Conservation (phyloP, 2,888 invertebrate species). For the Uloborus plumipes region DNA sequence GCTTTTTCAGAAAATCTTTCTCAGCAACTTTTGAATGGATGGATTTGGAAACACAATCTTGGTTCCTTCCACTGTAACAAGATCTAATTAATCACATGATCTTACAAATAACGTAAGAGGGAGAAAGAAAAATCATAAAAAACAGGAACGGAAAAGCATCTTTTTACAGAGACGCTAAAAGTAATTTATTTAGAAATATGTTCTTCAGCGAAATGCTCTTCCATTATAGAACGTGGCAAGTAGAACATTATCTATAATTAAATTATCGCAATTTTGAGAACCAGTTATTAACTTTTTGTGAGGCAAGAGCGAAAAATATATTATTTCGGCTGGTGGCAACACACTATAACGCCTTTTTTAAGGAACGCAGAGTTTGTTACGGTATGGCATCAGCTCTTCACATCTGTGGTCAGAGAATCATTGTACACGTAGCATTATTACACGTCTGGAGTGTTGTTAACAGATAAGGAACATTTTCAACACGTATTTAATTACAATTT, state of each 20-base stretch:
- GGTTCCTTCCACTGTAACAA: slow-evolving; percentile 14
- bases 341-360: background rate
- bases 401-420: too few relatives aligned
- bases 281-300: slow-evolving; percentile 50
- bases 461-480: too few relatives aligned
- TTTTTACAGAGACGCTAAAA: background rate
- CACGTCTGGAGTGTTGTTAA: too few relatives aligned
- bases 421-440: too few relatives aligned
- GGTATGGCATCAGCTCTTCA: too few relatives aligned
- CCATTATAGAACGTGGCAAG: slow-evolving; percentile 25
- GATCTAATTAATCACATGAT: slow-evolving; percentile 17
- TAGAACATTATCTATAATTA: slow-evolving; percentile 51
- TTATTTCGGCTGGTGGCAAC: slow-evolving; percentile 5
- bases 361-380: too few relatives aligned
- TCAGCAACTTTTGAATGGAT: too few relatives aligned
- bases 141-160: slow-evolving; percentile 4
- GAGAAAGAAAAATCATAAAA: slow-evolving; percentile 4
- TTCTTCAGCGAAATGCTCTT: slow-evolving; percentile 1
- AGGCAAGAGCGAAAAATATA: slow-evolving; percentile 23
- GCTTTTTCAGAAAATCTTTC: too few relatives aligned
- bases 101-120: background rate
- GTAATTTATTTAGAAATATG: slow-evolving; percentile 43
- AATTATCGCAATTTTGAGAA: slow-evolving; percentile 52
- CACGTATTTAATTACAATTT: too few relatives aligned
- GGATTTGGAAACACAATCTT: background rate